Base-by-base conservation (phyloP, 1,140 invertebrate genomes). In the Halotydeus destructor region DNA sequence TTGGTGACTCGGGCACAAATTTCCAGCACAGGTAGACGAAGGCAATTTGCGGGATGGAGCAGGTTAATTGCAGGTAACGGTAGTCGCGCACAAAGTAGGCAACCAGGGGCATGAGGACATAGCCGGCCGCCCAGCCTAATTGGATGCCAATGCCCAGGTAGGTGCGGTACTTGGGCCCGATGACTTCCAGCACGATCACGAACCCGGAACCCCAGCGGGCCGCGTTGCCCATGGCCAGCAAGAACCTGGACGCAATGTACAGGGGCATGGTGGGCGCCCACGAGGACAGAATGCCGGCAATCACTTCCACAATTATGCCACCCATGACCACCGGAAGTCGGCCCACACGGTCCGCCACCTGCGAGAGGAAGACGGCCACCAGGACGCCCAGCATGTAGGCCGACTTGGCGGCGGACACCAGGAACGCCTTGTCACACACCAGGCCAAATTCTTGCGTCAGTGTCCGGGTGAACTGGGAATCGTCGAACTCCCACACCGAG, bases 331-430 rank as follows among this genome's bases (percentile, higher is more conserved):
- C 46, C 5, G 36, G 45, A 5, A 22, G 12, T 32, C 46, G 2
- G 14, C 46, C 53, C 56, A 55, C 73, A 63, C 76, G 83, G 57
- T 86, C 81, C 1, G n/a, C n/a, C n/a, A n/a, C n/a, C n/a, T n/a
- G n/a, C n/a, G n/a, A n/a, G n/a, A n/a, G 79, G 77, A 38, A 84
- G 57, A 46, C 74, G 69, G 12, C 79, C 78, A 55, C 83, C 78
- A 26, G 77, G 57, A 79, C 75, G 43, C 81, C 81, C 45, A 75
- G 58, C 77, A 85, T 83, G 56, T 80, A 81, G 31, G 81, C 53
- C 1, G 78, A 70, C 56, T 82, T 76, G 5, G 74, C 70, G n/a
- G 69, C 69, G 6, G 75, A 71, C 43, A 66, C 60, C 41, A 78
- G 51, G 59, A 70, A 76, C 16, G 66, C 64, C 35, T 60, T 63